Evolutionary conservation across 2,113 vertebrate genomes (phyloP), one percentile per base, ranked within the genome.

Genomic region (Oncorhynchus gorbuscha): DNA sequence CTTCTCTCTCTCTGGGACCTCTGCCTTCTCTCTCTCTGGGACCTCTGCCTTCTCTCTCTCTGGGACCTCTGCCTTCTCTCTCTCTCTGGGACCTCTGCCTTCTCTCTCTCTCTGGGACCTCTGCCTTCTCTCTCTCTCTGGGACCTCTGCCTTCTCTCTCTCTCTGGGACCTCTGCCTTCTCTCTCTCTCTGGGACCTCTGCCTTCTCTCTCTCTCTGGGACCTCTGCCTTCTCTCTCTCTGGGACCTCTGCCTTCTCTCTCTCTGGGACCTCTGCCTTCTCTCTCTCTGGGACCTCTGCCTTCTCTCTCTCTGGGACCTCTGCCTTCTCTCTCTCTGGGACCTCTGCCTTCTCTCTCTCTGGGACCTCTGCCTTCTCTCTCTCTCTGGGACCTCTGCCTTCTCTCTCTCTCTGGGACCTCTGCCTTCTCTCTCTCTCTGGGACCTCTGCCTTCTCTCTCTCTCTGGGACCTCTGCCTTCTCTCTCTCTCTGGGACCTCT

Each of bases 391-490:
- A 68, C 16, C 79, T 32, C 59, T 7, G 48, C 73, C 20, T 30
- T 76, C 69, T 20, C 35, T 35, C 61, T 26, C 30, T n/a, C n/a
- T 82, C 79, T 84, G 77, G 74, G 69, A 58, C 55, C 39, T 45
- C 39, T 9, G 39, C 9, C 39, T 11, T 45, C 67, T 69, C 76
- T 35, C 68, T 76, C 73, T 71, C 55, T 45, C n/a, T n/a, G 39
- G 9, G 69, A 24, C 67, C 59, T 58, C 69, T 13, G 73, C 73
- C 55, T 66, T 74, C 75, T 71, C 35, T 49, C 68, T 58, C 7
- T 24, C 45, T 28, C n/a, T n/a, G 20, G 4, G 4, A 32, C 30
- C 30, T 32, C 30, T 0, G 30, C 30, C 30, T 0, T 32, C 30
- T 5, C 30, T 32, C 30, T 32, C 30, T 74, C 64, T 79, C n/a